Evolutionary conservation across 1,140 invertebrate species (phyloP).

Genomic region (Bombus soroeensis): DNA sequence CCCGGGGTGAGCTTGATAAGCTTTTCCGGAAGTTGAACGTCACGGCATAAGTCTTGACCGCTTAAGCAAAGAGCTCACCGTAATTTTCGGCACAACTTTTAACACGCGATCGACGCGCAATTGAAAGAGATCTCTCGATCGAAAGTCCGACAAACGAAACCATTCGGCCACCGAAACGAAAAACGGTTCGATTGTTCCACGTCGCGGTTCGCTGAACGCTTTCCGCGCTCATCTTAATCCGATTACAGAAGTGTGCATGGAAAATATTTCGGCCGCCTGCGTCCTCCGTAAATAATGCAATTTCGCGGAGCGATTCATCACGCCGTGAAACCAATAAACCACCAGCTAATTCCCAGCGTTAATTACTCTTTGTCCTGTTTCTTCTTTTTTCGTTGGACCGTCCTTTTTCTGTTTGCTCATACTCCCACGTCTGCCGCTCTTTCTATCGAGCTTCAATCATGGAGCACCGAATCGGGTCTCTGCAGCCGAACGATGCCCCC

Average conservation of each 20-base stretch:
- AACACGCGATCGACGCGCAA: neutral
- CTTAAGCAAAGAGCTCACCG: neutral
- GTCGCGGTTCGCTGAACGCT: neutral
- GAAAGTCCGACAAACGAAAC: neutral
- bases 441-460: neutral
- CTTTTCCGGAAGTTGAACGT: constrained; percentile 24
- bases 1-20: constrained; percentile 48
- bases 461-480: neutral
- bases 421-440: neutral
- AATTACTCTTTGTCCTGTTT: constrained; percentile 36
- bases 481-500: neutral
- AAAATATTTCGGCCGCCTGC: constrained; percentile 30
- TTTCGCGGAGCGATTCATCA: constrained; percentile 28
- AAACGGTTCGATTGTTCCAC: neutral
- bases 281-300: constrained; percentile 39
- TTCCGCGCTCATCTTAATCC: constrained; percentile 23
- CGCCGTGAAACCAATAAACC: constrained; percentile 46
- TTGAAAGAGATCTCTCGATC: neutral
- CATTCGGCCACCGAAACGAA: neutral
- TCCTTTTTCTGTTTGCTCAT: constrained; percentile 5
- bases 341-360: constrained; percentile 33
- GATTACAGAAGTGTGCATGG: constrained; percentile 16
- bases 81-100: neutral
- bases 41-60: constrained; percentile 20
- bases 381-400: neutral